These are phyloP conservation scores for Rhagonycha lutea DNA, from an alignment of 2,888 invertebrate genomes.

Conservation along the genomic window DNA sequence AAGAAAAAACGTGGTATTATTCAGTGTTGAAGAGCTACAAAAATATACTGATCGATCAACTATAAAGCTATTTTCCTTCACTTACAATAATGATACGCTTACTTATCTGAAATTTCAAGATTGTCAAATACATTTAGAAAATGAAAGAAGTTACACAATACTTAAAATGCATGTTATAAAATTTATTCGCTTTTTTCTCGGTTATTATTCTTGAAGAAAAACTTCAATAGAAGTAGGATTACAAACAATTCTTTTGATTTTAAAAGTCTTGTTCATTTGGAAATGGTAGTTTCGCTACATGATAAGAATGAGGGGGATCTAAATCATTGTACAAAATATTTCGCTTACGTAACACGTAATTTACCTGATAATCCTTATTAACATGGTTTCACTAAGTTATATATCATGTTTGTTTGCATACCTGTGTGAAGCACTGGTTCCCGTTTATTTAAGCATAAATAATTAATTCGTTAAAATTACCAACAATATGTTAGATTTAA, in stretches of 20 bases:
- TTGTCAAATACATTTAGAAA: not conserved
- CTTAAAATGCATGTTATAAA: not conserved
- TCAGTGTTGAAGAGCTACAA: not conserved
- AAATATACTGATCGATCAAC: not conserved
- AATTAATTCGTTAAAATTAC: slow-evolving; percentile 6
- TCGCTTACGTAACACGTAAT: slow-evolving; percentile 16
- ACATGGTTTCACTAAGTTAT: slow-evolving; percentile 22
- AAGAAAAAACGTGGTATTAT: not conserved
- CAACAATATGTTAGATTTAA: not conserved
- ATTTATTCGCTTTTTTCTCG: not conserved
- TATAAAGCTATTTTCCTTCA: not conserved
- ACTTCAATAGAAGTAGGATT: not conserved
- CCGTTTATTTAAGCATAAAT: slow-evolving; percentile 6
- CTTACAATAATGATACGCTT: not conserved
- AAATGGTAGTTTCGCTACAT: not conserved
- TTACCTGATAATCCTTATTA: slow-evolving; percentile 22
- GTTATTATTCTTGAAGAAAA: not conserved
- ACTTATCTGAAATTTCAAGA: not conserved
- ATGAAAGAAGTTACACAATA: not conserved
- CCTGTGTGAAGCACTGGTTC: slow-evolving; percentile 1
- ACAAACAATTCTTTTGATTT: not conserved
- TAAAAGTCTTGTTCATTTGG: not conserved
- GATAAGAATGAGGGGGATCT: slow-evolving; percentile 11
- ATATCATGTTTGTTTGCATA: slow-evolving; percentile 18
- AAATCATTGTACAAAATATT: slow-evolving; percentile 9